Percentiles rank a stretch among this genome's conserved stretches.
Evolutionary conservation across 1,140 invertebrate species (phyloP).

Genomic region (Delia radicum): DNA sequence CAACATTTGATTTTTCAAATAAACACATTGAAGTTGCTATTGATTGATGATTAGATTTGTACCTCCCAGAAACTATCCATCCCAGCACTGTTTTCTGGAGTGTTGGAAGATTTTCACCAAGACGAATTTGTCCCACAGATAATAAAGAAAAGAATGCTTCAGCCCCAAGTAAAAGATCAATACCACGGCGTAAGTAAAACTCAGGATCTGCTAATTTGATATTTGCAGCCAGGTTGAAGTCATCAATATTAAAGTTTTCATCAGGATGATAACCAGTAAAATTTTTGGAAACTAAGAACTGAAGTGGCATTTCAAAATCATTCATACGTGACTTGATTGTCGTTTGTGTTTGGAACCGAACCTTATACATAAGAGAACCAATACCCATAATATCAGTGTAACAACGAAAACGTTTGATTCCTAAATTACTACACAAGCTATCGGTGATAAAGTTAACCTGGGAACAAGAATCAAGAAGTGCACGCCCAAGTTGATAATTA

Average conservation of each 20-base stretch:
- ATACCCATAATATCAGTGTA: background rate
- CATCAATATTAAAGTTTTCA: conserved; percentile 19
- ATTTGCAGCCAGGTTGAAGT: conserved; percentile 33
- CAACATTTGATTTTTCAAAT: background rate
- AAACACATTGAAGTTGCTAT: no score
- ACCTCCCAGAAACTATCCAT: conserved; percentile 34
- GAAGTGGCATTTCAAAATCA: conserved; percentile 6
- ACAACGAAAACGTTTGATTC: background rate
- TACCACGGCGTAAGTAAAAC: conserved; percentile 34
- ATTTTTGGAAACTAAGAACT: background rate
- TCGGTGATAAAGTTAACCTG: conserved; percentile 30
- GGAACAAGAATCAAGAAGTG: conserved; percentile 17
- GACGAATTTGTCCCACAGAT: conserved; percentile 34
- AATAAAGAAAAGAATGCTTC: conserved; percentile 42
- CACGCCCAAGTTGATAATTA: background rate
- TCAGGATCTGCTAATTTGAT: conserved; percentile 37
- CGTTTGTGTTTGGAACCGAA: background rate
- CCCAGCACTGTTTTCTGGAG: conserved; percentile 45
- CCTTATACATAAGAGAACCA: background rate
- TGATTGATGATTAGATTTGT: background rate
- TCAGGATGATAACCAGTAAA: conserved; percentile 24
- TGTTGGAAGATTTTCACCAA: conserved; percentile 30
- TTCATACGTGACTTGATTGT: background rate
- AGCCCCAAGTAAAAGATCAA: conserved; percentile 42
- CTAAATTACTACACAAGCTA: background rate